Percentiles rank a stretch among this genome's conserved stretches.
phyloP scores from a whole-genome alignment of 2,797 vertebrate genomes.

The Astyanax mexicanus region DNA sequence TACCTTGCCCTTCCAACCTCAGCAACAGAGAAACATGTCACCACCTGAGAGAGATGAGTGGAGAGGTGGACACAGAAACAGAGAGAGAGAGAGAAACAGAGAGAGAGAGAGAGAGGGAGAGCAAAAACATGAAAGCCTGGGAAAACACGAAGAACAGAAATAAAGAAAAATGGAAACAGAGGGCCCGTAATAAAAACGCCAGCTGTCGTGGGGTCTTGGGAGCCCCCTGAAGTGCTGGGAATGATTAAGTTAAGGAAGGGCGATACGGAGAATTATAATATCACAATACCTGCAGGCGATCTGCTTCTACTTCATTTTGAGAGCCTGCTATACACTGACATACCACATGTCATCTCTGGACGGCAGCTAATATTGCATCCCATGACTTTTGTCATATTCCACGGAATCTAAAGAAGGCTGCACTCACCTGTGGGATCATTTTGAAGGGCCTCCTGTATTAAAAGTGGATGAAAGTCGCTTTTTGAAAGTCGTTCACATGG shows the following conservation, averaged over 20 bases:
- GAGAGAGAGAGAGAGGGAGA: background rate
- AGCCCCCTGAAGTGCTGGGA: constrained; percentile 41
- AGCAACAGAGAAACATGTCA: constrained; percentile 48
- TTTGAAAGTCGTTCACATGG: too few relatives aligned
- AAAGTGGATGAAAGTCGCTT: too few relatives aligned
- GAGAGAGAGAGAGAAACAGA: background rate
- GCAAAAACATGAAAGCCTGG: background rate
- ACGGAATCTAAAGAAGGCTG: too few relatives aligned
- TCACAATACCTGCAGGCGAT: too few relatives aligned
- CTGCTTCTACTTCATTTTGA: too few relatives aligned
- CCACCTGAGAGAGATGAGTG: constrained; percentile 41
- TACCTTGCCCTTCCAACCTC: constrained; percentile 44
- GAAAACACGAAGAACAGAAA: background rate
- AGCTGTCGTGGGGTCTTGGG: constrained; percentile 48
- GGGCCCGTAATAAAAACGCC: constrained; percentile 44
- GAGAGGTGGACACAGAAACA: background rate
- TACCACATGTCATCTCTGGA: too few relatives aligned
- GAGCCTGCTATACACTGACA: too few relatives aligned
- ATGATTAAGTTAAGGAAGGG: background rate
- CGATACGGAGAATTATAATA: background rate
- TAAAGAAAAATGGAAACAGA: background rate
- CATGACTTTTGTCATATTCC: too few relatives aligned
- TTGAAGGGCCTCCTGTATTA: too few relatives aligned
- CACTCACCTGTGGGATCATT: too few relatives aligned
- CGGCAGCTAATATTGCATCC: too few relatives aligned